Evolutionary conservation across 2,113 vertebrate genomes (phyloP), one percentile per base, ranked within the genome.

Genomic region (Austrofundulus limnaeus): DNA sequence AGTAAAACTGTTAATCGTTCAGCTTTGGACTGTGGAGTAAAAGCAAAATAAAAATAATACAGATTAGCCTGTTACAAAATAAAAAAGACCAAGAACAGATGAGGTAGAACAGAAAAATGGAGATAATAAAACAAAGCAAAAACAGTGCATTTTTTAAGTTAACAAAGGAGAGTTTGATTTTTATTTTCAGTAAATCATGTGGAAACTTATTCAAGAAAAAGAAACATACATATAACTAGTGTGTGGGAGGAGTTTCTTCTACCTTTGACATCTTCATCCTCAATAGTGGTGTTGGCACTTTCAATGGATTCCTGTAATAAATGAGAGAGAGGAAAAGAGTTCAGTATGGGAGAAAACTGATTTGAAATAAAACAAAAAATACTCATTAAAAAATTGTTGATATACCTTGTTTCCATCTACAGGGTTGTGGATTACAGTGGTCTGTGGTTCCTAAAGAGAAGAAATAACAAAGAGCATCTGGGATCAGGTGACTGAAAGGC

Each of bases 201-300:
- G 37, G 11, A 19, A 72, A 75, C 8, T 64, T 19, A 62, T 39
- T 54, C 13, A 50, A 14, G 11, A 51, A 63, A 37, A 61, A 72
- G 66, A 16, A 17, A 51, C 8, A 65, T 10, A 42, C 21, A 49
- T 50, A 38, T 12, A 54, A 48, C 34, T 23, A 24, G 12, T 43
- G 24, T 17, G 19, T 25, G 45, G 14, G 2, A 5, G 5, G 38
- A 10, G 21, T 45, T 38, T 47, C 21, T 6, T 89, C 1, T 93
- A 99, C 97, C 97, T 97, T 98, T 99, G n/a, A 96, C 92, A 77
- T 99, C 97, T 79, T 99, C 97, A 23, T 99, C 97, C 81, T 99
- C 96, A 19, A 98, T 99, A 64, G 96, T 98, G 13, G 97, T 98
- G 79, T 98, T 99, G 80, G 94, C 94, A 71, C 96, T 99, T 88